Evolutionary conservation across 2,113 vertebrate genomes (phyloP), one percentile per base, ranked within the genome.

Genomic region (Hippocampus abdominalis): DNA sequence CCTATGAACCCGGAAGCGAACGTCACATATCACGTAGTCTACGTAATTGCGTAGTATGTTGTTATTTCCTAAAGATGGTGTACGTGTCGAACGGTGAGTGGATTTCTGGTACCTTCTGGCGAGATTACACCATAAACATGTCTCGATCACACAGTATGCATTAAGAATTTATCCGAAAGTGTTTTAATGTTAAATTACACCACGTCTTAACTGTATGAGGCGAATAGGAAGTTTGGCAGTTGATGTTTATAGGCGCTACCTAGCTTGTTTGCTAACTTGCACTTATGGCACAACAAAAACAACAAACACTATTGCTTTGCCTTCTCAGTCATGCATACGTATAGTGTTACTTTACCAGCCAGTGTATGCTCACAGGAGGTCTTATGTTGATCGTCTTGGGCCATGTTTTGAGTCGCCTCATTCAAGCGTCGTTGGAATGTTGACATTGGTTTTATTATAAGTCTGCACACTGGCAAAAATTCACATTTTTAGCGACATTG

Each of bases 51-150:
- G 23, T 23, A 27, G 23, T 23, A 32, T 53, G 70, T 40, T 42
- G 39, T 9, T 21, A 25, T 54, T 42, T 70, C 1, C 2, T 0
- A 15, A 84, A 85, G 63, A 96, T 96, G 95, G 94, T 96, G 78
- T 96, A 96, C 92, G 95, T 97, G 91, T 94, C 94, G 16, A 96
- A 96, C n/a, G 95, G 96, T 97, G 77, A 94, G 92, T 87, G 74
- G 27, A 27, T 66, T 75, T 44, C 2, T n/a, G 3, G 21, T 53
- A 12, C n/a, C 4, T 16, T 42, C 23, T 64, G 23, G 2, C 11
- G 2, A 25, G 2, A 44, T 15, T 15, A 44, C 18, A 20, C 1
- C 2, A 12, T 64, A 16, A n/a, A n/a, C 1, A 16, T 25, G 12
- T 40, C 8, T 61, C 6, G 8, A 44, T 44, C n/a, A 9, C 21